Conservation (phyloP, 1,140 invertebrate genomes). For the Chrysopa pallens region DNA sequence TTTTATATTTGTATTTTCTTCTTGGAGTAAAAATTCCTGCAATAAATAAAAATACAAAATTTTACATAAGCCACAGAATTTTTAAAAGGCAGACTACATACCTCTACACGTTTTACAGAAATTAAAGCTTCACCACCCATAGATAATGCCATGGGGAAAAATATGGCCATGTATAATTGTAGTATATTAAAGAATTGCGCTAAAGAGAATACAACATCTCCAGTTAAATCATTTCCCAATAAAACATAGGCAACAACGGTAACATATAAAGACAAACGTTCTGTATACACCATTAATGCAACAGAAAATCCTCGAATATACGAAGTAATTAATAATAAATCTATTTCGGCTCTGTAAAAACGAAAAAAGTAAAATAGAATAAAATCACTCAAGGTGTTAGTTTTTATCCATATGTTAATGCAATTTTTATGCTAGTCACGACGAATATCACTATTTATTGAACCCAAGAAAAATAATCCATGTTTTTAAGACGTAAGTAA, state of each 20-base stretch:
- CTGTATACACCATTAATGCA: slow-evolving; percentile 43
- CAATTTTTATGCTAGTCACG: background rate
- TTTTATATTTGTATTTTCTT: slow-evolving; percentile 8
- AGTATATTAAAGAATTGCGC: slow-evolving; percentile 56
- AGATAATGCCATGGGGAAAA: slow-evolving; percentile 44
- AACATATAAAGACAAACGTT: slow-evolving; percentile 49
- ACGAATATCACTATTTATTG: no score
- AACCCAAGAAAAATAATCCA: background rate
- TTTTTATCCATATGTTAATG: background rate
- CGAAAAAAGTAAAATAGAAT: slow-evolving; percentile 11
- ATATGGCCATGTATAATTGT: slow-evolving; percentile 50
- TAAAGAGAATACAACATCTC: slow-evolving; percentile 52
- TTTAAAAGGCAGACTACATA: slow-evolving; percentile 10
- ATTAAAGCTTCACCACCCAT: slow-evolving; percentile 37
- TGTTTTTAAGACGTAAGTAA: no score
- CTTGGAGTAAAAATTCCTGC: slow-evolving; percentile 16
- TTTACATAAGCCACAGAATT: background rate
- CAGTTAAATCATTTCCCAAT: slow-evolving; percentile 36
- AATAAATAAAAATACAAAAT: slow-evolving; percentile 1
- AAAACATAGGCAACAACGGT: slow-evolving; percentile 49
- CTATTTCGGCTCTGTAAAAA: slow-evolving; percentile 50
- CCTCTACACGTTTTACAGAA: slow-evolving; percentile 42
- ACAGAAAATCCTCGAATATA: slow-evolving; percentile 52
- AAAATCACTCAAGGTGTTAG: slow-evolving; percentile 19
- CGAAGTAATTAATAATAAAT: slow-evolving; percentile 43